Base-by-base conservation (phyloP, 1,140 invertebrate species). In the Calephelis virginiensis region DNA sequence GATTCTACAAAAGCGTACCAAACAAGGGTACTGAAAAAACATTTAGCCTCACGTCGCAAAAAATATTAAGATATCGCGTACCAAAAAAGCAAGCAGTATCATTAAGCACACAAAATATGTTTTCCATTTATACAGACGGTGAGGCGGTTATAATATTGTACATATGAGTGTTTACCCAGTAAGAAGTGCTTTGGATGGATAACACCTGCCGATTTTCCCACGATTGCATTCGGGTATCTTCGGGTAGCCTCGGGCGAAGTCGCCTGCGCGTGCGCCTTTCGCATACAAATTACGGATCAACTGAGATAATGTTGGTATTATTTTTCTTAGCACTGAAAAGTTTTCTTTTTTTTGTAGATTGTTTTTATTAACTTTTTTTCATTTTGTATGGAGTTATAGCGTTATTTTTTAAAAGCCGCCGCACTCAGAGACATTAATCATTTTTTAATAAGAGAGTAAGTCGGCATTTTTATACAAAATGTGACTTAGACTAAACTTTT, bases 81-180 rank as follows among this genome's bases (percentile, higher is more conserved):
- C 85, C 84, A 90, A 91, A 91, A 91, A 88, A 83, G 85, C 76
- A 83, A 85, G 77, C 82, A 86, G 82, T 89, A 89, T 91, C 89
- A 91, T 91, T 91, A 91, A 89, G 82, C 82, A 89, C 82, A 91
- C 89, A 91, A 91, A 89, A 89, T 89, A 91, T 91, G 89, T 91
- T 87, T 90, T 87, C 83, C 85, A 91, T 87, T 90, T 87, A 85
- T 75, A 83, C 84, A 89, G 78, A 86, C 84, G 82, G 77, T 82
- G 79, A 83, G 82, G 81, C 82, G 83, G 85, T 85, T 90, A 89
- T 90, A 90, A 89, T 91, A 89, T 89, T 85, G 86, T 89, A 88
- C 84, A 87, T 78, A 82, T 63, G 85, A 87, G 82, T 90, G 87
- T 90, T 90, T 90, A 90, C 83, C 87, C 85, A 90, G 85, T 86